These are phyloP conservation scores for Pandemis cinnamomeana DNA, from an alignment of 2,888 invertebrate species.

Conservation along the genomic window DNA sequence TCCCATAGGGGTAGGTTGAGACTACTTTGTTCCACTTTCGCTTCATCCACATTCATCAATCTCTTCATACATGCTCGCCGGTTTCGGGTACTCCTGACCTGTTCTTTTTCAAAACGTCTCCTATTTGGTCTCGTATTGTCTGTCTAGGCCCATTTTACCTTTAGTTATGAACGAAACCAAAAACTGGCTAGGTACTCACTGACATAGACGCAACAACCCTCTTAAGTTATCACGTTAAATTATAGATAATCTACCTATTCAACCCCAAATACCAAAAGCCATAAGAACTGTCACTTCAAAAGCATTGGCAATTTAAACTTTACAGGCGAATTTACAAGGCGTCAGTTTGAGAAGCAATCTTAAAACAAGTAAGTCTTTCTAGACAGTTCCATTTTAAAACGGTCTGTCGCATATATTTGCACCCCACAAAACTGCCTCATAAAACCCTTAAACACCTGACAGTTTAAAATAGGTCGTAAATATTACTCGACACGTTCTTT, in stretches of 20 bases:
- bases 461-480: constrained; percentile 62
- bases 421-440: constrained; percentile 51
- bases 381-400: constrained; percentile 45
- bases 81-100: too few relatives aligned
- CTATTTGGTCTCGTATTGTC: too few relatives aligned
- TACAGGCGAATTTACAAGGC: background rate
- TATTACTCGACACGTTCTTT: constrained; percentile 62
- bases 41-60: too few relatives aligned
- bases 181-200: background rate
- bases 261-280: too few relatives aligned
- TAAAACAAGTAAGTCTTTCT: background rate
- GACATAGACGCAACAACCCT: background rate
- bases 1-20: too few relatives aligned
- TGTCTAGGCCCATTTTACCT: too few relatives aligned
- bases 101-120: too few relatives aligned
- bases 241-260: background rate
- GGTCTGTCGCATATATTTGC: constrained; percentile 54
- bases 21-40: too few relatives aligned
- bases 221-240: background rate
- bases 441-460: constrained; percentile 50
- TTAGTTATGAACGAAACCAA: too few relatives aligned
- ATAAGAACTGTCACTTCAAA: background rate
- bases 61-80: too few relatives aligned
- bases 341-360: background rate
- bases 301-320: background rate